Percentiles rank a stretch among this genome's conserved stretches.
phyloP scores from a whole-genome alignment of 2,113 vertebrate genomes.

The Lepus americanus region DNA sequence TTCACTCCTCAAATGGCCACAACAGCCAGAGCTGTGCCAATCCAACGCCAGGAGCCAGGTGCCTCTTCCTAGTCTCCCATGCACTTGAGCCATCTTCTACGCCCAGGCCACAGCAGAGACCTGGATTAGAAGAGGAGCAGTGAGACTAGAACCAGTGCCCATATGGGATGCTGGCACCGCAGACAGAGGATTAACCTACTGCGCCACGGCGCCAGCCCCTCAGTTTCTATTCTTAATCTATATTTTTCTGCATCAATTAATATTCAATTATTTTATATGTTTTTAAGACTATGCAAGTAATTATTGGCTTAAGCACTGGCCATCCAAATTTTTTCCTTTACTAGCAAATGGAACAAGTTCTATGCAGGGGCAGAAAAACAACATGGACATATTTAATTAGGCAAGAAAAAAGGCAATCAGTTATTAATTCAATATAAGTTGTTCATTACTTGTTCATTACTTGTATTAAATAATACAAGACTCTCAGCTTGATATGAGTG shows the following conservation, averaged over 20 bases:
- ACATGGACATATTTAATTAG: not conserved
- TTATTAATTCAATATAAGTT: slow-evolving; percentile 42
- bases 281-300: slow-evolving; percentile 19
- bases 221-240: not conserved
- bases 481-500: not conserved
- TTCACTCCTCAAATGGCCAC: too few species aligned
- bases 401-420: not conserved
- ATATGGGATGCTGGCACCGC: too few species aligned
- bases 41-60: too few species aligned
- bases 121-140: too few species aligned
- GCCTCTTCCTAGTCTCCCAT: too few species aligned
- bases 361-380: not conserved
- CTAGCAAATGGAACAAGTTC: slow-evolving; percentile 26
- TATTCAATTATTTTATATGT: slow-evolving; percentile 13
- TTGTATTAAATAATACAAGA: not conserved
- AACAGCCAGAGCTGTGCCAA: too few species aligned
- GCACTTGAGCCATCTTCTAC: too few species aligned
- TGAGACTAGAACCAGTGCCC: too few species aligned
- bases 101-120: too few species aligned
- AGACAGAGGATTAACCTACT: too few species aligned
- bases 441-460: slow-evolving; percentile 24
- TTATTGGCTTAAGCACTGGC: slow-evolving; percentile 39
- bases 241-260: slow-evolving; percentile 41
- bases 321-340: slow-evolving; percentile 29
- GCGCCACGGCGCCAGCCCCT: not conserved